Evolutionary conservation across 2,797 vertebrate genomes (phyloP).

Genomic region (Emydoidea blandingii): DNA sequence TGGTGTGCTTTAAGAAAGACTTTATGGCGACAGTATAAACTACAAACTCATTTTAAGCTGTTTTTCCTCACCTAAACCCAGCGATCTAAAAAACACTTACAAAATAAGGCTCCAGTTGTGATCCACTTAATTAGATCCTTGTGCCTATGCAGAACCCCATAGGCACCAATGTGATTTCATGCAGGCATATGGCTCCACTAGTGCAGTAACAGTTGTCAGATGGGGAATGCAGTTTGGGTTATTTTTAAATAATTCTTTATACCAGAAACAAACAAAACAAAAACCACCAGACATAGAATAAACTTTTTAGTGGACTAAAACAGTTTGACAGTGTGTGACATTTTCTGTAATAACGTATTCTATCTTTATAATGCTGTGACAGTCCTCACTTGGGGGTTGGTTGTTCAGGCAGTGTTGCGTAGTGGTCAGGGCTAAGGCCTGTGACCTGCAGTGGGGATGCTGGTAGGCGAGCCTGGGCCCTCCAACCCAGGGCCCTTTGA

Average conservation of each 20-base stretch:
- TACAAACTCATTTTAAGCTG: neutral
- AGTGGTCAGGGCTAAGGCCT: neutral
- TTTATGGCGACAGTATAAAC: neutral
- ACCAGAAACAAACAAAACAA: neutral
- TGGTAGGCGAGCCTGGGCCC: neutral
- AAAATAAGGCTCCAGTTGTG: neutral
- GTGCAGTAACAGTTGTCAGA: neutral
- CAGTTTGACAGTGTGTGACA: slow-evolving; percentile 3
- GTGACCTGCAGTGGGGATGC: neutral
- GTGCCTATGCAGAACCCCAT: neutral
- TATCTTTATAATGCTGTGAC: slow-evolving; percentile 7
- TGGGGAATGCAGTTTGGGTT: neutral
- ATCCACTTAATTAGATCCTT: neutral
- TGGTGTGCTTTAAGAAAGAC: neutral
- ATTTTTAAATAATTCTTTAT: slow-evolving; percentile 27
- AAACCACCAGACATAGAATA: neutral
- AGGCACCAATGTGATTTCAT: neutral
- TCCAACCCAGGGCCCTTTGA: neutral
- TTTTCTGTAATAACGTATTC: neutral
- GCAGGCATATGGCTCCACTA: neutral
- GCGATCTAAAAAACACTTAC: neutral
- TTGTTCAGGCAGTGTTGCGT: neutral
- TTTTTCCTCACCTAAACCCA: neutral
- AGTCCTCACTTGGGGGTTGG: too few species aligned
- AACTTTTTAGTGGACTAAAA: neutral